A percentile compares a stretch with the other conserved stretches of the same genome.
Conservation (phyloP, 2,888 invertebrate species). For the Eueremaeus valkanovi region DNA sequence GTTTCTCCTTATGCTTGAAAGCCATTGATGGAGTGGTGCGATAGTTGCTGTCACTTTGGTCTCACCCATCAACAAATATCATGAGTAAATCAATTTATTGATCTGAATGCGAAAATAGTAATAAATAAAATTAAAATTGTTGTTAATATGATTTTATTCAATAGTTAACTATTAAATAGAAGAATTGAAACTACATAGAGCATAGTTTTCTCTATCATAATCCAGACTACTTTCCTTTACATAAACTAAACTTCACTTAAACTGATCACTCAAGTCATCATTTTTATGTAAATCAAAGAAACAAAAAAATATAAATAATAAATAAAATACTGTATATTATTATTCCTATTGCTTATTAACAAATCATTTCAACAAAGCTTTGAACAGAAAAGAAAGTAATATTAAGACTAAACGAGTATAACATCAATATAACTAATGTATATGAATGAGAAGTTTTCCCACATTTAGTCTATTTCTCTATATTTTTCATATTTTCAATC, state of each 20-base stretch:
- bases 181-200: background rate
- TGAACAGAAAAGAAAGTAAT: background rate
- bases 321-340: no score
- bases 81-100: slow-evolving; percentile 22
- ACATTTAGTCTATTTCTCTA: background rate
- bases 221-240: no score
- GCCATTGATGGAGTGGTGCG: slow-evolving; percentile 29
- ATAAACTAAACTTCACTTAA: no score
- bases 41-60: slow-evolving; percentile 1
- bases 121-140: background rate
- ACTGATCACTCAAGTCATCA: no score
- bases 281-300: no score
- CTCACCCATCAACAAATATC: slow-evolving; percentile 35
- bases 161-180: background rate
- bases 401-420: background rate
- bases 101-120: no score
- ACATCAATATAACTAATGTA: slow-evolving; percentile 20
- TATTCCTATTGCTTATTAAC: no score
- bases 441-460: slow-evolving; percentile 1
- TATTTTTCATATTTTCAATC: background rate
- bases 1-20: slow-evolving; percentile 34
- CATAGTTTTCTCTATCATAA: no score
- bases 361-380: background rate
- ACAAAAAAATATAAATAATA: no score
- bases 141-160: background rate